A percentile compares a stretch with the other conserved stretches of the same genome.
Conservation (phyloP, 2,888 invertebrate species). For the Coelogynopora nodosa region DNA sequence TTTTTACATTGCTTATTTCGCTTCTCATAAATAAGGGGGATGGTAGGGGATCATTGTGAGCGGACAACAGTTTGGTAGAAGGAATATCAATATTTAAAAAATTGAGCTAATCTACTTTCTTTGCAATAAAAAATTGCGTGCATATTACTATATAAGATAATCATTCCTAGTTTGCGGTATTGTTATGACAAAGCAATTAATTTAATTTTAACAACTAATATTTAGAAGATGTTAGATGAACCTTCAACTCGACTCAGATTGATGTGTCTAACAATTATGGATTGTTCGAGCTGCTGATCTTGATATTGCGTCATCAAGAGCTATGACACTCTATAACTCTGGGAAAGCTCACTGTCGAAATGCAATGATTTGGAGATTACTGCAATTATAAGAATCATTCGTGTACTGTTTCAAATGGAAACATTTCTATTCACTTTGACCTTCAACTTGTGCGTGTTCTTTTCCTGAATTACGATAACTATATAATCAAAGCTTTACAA, state of each 20-base stretch:
- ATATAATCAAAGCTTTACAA: background rate
- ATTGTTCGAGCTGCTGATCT: constrained; percentile 17
- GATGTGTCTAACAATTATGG: constrained; percentile 17
- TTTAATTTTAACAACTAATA: too few species aligned
- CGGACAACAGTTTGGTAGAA: too few species aligned
- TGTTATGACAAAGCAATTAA: too few species aligned
- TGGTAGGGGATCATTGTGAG: too few species aligned
- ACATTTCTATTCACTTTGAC: background rate
- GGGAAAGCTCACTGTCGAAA: background rate
- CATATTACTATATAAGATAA: too few species aligned
- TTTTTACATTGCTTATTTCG: too few species aligned
- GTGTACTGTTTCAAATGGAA: constrained; percentile 15
- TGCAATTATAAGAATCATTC: background rate
- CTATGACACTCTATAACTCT: background rate
- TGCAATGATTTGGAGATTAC: constrained; percentile 11
- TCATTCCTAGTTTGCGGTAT: too few species aligned
- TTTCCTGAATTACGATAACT: constrained; percentile 9
- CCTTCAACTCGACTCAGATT: constrained; percentile 27
- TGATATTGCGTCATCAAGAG: constrained; percentile 23
- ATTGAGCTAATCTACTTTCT: too few species aligned
- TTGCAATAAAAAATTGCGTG: too few species aligned
- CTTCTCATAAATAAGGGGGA: too few species aligned
- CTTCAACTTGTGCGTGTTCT: background rate
- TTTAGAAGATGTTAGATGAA: constrained; percentile 24
- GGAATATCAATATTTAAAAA: too few species aligned